Percentiles rank a stretch among this genome's conserved stretches.
These are phyloP conservation scores for Achatina immaculata DNA, from an alignment of 1,140 invertebrate genomes.

Conservation along the genomic window DNA sequence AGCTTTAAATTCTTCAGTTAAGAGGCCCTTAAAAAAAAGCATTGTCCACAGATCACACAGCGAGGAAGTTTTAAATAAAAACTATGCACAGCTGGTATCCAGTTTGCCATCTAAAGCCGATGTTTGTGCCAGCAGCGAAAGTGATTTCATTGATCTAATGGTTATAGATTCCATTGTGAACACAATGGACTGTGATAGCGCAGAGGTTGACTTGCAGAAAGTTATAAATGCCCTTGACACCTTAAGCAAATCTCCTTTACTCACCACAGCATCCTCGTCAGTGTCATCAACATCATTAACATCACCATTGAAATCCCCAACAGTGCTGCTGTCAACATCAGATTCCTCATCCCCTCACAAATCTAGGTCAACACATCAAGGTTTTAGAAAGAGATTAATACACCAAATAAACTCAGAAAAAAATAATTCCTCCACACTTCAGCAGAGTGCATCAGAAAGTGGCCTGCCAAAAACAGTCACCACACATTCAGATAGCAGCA, in stretches of 20 bases:
- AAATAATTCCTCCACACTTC: not conserved
- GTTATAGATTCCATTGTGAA: slow-evolving; percentile 30
- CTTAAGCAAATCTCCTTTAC: not conserved
- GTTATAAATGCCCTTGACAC: slow-evolving; percentile 27
- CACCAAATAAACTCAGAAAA: slow-evolving; percentile 32
- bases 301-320: slow-evolving; percentile 24
- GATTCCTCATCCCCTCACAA: not conserved
- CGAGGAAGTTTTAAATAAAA: slow-evolving; percentile 23
- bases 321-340: slow-evolving; percentile 23
- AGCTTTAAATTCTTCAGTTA: not conserved
- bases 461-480: not conserved
- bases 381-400: slow-evolving; percentile 35
- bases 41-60: slow-evolving; percentile 28
- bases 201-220: slow-evolving; percentile 26
- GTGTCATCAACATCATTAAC: slow-evolving; percentile 26
- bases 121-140: not conserved
- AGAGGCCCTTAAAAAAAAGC: slow-evolving; percentile 27
- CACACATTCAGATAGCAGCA: not conserved
- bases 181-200: slow-evolving; percentile 16
- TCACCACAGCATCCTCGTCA: slow-evolving; percentile 13
- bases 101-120: not conserved
- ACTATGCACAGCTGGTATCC: not conserved
- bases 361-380: slow-evolving; percentile 33
- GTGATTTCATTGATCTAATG: not conserved
- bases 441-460: not conserved